These are phyloP conservation scores for Pangasianodon gigas DNA, from an alignment of 2,113 vertebrate genomes.

Conservation along the genomic window DNA sequence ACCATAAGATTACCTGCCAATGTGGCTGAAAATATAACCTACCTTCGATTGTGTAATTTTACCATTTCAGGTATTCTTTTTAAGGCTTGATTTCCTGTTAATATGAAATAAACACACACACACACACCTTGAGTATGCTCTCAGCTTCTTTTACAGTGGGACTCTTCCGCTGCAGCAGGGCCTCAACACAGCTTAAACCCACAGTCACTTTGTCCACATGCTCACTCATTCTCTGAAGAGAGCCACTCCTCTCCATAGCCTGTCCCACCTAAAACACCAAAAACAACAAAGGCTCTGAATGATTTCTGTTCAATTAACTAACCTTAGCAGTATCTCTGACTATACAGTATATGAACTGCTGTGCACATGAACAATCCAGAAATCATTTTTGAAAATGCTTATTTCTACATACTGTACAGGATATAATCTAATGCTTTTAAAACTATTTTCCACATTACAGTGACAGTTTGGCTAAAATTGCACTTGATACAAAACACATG, in stretches of 20 bases:
- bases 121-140: slow-evolving; percentile 81
- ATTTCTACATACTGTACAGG: not conserved
- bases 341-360: not conserved
- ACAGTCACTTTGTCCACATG: slow-evolving; percentile 76
- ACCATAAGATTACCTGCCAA: not conserved
- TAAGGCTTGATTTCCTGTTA: not conserved
- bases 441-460: not conserved
- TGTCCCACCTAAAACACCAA: slow-evolving; percentile 64
- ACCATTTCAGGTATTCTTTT: not conserved
- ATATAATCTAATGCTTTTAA: not conserved
- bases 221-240: slow-evolving; percentile 69
- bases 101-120: not conserved
- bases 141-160: slow-evolving; percentile 80
- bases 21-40: not conserved
- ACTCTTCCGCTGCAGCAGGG: slow-evolving; percentile 80
- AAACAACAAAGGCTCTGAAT: not conserved
- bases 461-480: not conserved
- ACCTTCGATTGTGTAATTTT: not conserved
- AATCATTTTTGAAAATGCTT: not conserved
- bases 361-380: not conserved
- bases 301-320: not conserved
- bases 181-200: slow-evolving; percentile 77
- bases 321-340: not conserved
- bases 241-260: slow-evolving; percentile 70
- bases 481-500: not conserved